These are phyloP conservation scores for Drosophila buzzatii DNA, from an alignment of 2,888 invertebrate species.

Conservation along the genomic window DNA sequence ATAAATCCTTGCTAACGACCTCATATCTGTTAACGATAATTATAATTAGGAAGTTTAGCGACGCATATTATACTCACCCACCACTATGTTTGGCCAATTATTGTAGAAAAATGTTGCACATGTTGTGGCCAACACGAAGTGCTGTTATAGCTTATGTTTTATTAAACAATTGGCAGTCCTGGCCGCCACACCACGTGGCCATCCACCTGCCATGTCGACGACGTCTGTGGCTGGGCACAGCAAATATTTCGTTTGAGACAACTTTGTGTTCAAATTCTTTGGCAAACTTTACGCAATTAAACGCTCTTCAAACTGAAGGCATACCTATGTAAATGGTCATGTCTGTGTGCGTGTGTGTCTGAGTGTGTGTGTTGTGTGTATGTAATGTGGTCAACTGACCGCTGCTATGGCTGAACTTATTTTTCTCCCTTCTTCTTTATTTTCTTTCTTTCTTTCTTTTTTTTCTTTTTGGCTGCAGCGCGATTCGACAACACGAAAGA, in stretches of 20 bases:
- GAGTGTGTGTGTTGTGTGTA: background rate
- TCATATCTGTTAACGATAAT: conserved; percentile 15
- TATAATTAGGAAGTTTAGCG: conserved; percentile 13
- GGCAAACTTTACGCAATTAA: conserved; percentile 24
- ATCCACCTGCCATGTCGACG: background rate
- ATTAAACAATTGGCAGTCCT: background rate
- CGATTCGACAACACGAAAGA: conserved; percentile 5
- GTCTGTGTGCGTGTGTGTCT: background rate
- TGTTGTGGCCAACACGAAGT: background rate
- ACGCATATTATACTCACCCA: background rate
- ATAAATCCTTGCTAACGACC: background rate
- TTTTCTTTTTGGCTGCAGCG: background rate
- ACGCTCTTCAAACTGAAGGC: background rate
- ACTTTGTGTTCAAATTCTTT: conserved; percentile 16
- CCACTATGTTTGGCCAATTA: conserved; percentile 26
- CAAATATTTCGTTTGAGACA: conserved; percentile 11
- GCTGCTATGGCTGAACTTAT: conserved; percentile 9
- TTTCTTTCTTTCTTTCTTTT: background rate
- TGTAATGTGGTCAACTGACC: conserved; percentile 11
- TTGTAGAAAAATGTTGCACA: conserved; percentile 3
- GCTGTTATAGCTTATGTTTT: conserved; percentile 1
- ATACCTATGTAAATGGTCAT: background rate
- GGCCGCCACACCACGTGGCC: background rate
- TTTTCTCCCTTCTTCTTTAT: background rate
- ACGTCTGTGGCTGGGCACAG: conserved; percentile 5